phyloP scores from a whole-genome alignment of 2,797 vertebrate species.

The Spinibarbus caldwelli region DNA sequence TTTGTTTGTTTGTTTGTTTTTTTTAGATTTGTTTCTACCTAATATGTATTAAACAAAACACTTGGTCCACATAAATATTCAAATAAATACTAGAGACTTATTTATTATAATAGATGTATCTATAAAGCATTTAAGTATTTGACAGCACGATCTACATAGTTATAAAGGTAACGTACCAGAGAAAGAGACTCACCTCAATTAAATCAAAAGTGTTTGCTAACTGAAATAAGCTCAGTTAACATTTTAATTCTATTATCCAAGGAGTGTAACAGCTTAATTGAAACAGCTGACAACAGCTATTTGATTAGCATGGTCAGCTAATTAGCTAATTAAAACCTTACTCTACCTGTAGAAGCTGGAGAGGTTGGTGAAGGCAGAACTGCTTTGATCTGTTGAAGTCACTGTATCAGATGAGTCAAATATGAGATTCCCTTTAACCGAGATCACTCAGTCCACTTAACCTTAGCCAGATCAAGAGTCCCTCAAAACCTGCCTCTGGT shows the following conservation, averaged over 20 bases:
- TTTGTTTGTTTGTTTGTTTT: too few species aligned
- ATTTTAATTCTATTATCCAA: neutral
- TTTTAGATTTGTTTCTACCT: neutral
- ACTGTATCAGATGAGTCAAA: neutral
- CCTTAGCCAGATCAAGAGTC: slow-evolving; percentile 39
- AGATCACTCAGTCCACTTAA: slow-evolving; percentile 19
- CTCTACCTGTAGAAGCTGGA: slow-evolving; percentile 30
- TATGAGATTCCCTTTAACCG: neutral
- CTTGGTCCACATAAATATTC: neutral
- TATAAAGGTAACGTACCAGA: neutral
- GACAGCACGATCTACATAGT: too few species aligned
- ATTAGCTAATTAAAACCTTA: slow-evolving; percentile 13
- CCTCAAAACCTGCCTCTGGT: slow-evolving; percentile 56
- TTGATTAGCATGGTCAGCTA: slow-evolving; percentile 7
- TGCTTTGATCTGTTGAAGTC: neutral
- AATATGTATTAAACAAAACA: neutral
- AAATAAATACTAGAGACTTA: neutral
- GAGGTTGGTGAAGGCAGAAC: slow-evolving; percentile 1
- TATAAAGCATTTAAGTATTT: neutral
- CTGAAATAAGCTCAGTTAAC: neutral
- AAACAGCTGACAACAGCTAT: neutral
- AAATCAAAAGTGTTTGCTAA: neutral
- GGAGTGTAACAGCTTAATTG: neutral
- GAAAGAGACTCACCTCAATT: neutral
- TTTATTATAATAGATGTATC: neutral